Base-by-base conservation (phyloP, 2,797 vertebrate species). In the Dendrocincla tyrannina region DNA sequence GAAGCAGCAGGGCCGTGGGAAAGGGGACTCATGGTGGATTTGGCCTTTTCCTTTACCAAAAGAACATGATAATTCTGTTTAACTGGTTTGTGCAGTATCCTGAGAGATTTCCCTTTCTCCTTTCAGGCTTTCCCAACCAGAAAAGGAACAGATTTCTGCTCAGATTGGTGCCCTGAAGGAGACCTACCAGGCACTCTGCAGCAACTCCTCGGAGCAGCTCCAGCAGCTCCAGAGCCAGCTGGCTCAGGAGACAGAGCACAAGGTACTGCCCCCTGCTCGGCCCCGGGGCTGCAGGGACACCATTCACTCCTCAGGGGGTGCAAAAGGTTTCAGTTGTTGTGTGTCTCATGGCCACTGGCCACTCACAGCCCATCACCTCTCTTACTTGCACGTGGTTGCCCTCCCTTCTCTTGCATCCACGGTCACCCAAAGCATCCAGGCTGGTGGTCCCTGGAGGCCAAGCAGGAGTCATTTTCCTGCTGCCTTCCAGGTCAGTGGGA, bases 151-250 rank as follows among this genome's bases (percentile, higher is more conserved):
- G 33, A 98, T 99, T 52, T 98, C 98, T 11, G 96, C 98, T 62
- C 99, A 99, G 91, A 96, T 99, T 81, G 95, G 98, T 17, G 97
- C 98, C 52, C 97, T 99, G 73, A 99, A 96, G 63, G 97, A 98
- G 95, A 98, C 99, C 78, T 99, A 99, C 96, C 97, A 96, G 68
- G 97, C 97, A 30, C 98, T 99, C 62, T 99, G 99, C 93, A 98
- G 98, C 7, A 98, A 98, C 87, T 99, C 99, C 77, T 97, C 97
- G 1, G 98, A 98, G 91, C 99, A 99, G 95, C 98, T 99, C 91
- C 99, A 99, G 93, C 98, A 99, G 92, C 98, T 99, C 83, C 99
- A 99, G 96, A 98, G 98, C 81, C 98, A 99, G 70, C 97, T 99
- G 97, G 99, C 99, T 95, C 98, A 98, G 96, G 99, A 99, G 97